Evolutionary conservation across 2,888 invertebrate genomes (phyloP).

Genomic region (Apodemia hepburni): DNA sequence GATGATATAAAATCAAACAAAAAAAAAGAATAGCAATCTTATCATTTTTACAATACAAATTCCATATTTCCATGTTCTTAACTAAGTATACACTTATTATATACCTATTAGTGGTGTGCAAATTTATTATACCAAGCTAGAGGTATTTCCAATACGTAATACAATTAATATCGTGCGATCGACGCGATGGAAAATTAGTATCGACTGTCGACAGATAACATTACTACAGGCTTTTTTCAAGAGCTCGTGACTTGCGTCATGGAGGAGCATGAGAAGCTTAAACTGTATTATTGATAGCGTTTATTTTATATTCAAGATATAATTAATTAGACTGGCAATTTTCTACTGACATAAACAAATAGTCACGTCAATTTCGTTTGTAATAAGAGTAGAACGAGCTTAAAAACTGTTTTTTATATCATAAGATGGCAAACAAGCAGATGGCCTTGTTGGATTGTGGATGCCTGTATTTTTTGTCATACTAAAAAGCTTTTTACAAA

Average conservation of each 20-base stretch:
- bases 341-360: background rate
- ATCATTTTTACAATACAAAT: too few relatives aligned
- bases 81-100: too few relatives aligned
- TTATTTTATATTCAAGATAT: background rate
- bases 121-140: background rate
- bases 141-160: background rate
- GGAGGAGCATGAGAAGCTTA: background rate
- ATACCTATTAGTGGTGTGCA: background rate
- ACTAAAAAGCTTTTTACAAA: too few relatives aligned
- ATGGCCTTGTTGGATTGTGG: too few relatives aligned
- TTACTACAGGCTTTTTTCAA: slow-evolving; percentile 3
- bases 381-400: too few relatives aligned
- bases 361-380: too few relatives aligned
- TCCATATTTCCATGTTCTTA: background rate
- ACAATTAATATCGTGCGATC: background rate
- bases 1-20: too few relatives aligned
- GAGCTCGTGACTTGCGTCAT: slow-evolving; percentile 20
- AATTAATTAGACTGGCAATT: background rate
- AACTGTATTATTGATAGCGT: background rate
- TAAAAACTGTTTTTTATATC: too few relatives aligned
- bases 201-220: slow-evolving; percentile 2
- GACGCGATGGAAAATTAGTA: background rate
- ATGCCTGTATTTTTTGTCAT: too few relatives aligned
- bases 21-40: too few relatives aligned
- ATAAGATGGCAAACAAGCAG: too few relatives aligned